Base-by-base conservation (phyloP, 2,113 vertebrate genomes). In the Scomber japonicus region DNA sequence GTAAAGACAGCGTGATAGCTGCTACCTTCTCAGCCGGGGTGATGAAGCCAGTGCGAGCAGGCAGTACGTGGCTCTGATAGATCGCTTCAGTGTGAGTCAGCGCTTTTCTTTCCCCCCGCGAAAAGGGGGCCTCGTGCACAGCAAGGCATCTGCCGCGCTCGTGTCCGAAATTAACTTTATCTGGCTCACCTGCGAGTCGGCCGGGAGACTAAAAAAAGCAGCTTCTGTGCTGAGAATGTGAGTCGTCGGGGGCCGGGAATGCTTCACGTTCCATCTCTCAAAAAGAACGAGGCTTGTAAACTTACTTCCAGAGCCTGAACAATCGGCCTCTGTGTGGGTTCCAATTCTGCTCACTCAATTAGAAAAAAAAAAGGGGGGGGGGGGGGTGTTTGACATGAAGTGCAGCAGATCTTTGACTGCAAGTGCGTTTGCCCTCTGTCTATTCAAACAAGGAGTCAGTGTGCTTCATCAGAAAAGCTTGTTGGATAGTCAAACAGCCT, bases 161-260 rank as follows among this genome's bases (percentile, higher is more conserved):
- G 75, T 71, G 89, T 88, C 87, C 70, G 73, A 81, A 89, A 89
- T 88, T 75, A 81, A 86, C 75, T 82, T 89, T 40, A 6, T 80
- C 63, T 19, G 72, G 81, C 81, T 86, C 65, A 75, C 75, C 78
- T 77, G 87, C 64, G 4, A 72, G 44, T 46, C 9, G 77, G 12
- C 77, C 2, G 78, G 27, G 66, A 31, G 31, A 30, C 85, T 84
- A 83, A 88, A 92, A 89, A 84, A 71, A 78, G 57, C 69, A 69
- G 8, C 40, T 44, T 27, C 64, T 71, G 76, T 61, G 40, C 79
- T 40, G 78, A 83, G 56, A 86, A 76, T 60, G 67, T 80, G 80
- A 63, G 67, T 75, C 65, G 67, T 63, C 16, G 81, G 24, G 24
- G 24, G 24, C 24, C 35, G 57, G 70, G 6, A 74, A 84, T 74